Percentiles rank a stretch among this genome's conserved stretches.
Conservation (phyloP, 2,888 invertebrate species). For the Choreutis nemorana region DNA sequence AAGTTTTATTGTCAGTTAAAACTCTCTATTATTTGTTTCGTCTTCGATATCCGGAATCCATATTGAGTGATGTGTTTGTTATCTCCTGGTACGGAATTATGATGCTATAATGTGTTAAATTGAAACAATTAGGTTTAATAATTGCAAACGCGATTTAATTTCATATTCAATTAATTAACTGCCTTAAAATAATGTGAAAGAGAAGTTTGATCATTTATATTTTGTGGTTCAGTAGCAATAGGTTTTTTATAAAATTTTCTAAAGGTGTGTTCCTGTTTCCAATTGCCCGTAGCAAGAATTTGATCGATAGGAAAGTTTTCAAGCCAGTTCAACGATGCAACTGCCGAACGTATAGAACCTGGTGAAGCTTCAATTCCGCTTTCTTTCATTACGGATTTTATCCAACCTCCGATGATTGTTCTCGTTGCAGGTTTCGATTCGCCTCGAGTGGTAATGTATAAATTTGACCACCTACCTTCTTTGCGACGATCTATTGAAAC, state of each 20-base stretch:
- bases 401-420: constrained; percentile 7
- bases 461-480: neutral
- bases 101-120: no score
- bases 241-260: no score
- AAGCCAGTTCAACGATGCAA: constrained; percentile 9
- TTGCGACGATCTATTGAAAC: neutral
- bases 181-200: no score
- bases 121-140: no score
- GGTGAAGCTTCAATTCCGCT: constrained; percentile 6
- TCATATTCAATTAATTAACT: no score
- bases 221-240: no score
- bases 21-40: constrained; percentile 2
- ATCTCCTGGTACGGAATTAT: no score
- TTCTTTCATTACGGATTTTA: no score
- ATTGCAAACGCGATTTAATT: no score
- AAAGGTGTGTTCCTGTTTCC: no score
- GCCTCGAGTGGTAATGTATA: neutral
- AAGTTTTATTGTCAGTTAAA: constrained; percentile 4
- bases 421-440: neutral
- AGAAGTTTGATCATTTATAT: no score
- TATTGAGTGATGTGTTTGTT: constrained; percentile 3
- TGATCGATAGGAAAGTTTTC: constrained; percentile 4
- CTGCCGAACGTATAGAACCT: constrained; percentile 9
- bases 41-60: no score
- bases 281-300: constrained; percentile 3